Percentiles rank a stretch among this genome's conserved stretches.
Evolutionary conservation across 2,888 invertebrate species (phyloP).

Genomic region (Netelia melanura): DNA sequence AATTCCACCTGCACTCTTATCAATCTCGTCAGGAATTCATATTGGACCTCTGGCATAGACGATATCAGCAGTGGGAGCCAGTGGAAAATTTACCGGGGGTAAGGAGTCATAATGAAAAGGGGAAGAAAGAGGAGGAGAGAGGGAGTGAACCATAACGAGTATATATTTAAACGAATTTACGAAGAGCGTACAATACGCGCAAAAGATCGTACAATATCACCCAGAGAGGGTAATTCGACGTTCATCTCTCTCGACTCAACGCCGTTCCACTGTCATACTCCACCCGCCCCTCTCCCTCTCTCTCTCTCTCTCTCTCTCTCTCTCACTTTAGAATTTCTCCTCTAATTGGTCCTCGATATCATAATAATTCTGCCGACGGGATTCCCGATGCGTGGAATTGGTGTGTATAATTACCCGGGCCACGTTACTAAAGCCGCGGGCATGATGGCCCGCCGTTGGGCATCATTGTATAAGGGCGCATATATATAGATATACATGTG

Average conservation of each 20-base stretch:
- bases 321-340: constrained; percentile 66
- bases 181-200: constrained; percentile 19
- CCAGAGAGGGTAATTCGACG: constrained; percentile 2
- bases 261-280: background rate
- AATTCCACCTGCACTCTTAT: constrained; percentile 47
- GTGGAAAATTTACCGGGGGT: background rate
- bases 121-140: constrained; percentile 6
- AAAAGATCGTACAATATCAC: background rate
- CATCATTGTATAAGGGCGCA: background rate
- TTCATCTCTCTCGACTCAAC: constrained; percentile 1
- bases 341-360: constrained; percentile 72
- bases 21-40: constrained; percentile 48
- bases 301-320: constrained; percentile 47
- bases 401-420: constrained; percentile 66
- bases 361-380: constrained; percentile 68
- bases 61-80: constrained; percentile 19
- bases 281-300: constrained; percentile 46
- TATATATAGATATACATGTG: background rate
- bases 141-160: background rate
- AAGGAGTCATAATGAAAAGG: constrained; percentile 3
- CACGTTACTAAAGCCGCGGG: constrained; percentile 19
- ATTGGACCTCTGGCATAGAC: constrained; percentile 21
- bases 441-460: background rate
- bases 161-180: constrained; percentile 1
- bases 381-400: constrained; percentile 69